These are phyloP conservation scores for Jaculus jaculus DNA, from an alignment of 2,113 vertebrate genomes.

Conservation along the genomic window DNA sequence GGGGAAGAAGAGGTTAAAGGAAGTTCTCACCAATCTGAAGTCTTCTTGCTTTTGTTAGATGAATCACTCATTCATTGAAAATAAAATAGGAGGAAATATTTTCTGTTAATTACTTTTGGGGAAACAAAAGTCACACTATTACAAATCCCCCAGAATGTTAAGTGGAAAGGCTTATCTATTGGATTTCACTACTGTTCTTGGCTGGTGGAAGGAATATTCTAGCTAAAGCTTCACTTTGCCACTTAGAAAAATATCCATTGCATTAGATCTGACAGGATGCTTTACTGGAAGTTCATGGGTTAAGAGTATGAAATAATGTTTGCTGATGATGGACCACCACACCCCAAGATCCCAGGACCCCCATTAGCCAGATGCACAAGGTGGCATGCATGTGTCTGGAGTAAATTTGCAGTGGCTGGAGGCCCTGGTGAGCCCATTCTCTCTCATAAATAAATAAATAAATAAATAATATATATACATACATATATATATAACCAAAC, in stretches of 20 bases:
- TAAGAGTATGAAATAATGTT: not conserved
- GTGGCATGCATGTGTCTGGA: no score
- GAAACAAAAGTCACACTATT: not conserved
- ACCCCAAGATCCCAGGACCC: not conserved
- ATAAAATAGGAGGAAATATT: slow-evolving; percentile 23
- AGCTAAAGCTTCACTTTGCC: not conserved
- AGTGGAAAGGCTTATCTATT: not conserved
- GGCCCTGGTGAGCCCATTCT: no score
- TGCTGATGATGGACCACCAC: not conserved
- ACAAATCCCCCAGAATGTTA: not conserved
- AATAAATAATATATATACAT: no score
- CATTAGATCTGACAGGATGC: no score
- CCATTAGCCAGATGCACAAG: no score
- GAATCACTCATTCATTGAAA: slow-evolving; percentile 8
- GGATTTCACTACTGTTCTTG: not conserved
- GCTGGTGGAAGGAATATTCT: not conserved
- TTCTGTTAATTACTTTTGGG: slow-evolving; percentile 30
- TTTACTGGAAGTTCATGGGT: not conserved
- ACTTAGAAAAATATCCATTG: not conserved
- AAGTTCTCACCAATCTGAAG: not conserved
- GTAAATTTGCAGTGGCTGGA: no score
- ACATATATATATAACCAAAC: no score
- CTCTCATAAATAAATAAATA: no score
- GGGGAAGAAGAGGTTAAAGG: not conserved
- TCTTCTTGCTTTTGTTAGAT: slow-evolving; percentile 31